phyloP scores from a whole-genome alignment of 2,797 vertebrate species.

The Rhinatrema bivittatum region DNA sequence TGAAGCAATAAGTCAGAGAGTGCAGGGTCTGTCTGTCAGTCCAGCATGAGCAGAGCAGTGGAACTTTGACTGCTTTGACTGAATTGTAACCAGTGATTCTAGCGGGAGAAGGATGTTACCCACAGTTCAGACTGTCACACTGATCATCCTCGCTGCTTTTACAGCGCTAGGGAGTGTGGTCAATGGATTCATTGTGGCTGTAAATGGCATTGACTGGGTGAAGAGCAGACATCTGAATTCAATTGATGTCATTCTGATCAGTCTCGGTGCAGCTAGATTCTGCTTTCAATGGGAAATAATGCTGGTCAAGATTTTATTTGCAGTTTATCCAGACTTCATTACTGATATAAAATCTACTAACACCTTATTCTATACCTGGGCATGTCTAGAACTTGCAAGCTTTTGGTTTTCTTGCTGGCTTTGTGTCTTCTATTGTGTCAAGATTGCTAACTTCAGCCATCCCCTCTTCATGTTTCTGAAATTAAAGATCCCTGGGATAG shows the following conservation, averaged over 20 bases:
- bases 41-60: no score
- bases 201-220: constrained; percentile 32
- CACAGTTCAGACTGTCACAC: neutral
- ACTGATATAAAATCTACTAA: neutral
- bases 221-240: constrained; percentile 29
- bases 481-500: constrained; percentile 16
- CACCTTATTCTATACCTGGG: neutral
- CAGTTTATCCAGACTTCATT: constrained; percentile 4
- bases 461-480: neutral
- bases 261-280: constrained; percentile 34
- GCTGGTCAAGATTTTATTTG: neutral
- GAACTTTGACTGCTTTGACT: no score
- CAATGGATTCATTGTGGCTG: constrained; percentile 37
- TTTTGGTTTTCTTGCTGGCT: constrained; percentile 6
- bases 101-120: neutral
- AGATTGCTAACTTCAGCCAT: neutral
- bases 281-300: constrained; percentile 20
- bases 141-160: neutral
- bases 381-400: neutral
- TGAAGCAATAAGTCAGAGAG: no score
- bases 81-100: no score
- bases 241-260: constrained; percentile 32
- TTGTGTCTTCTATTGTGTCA: rapidly evolving
- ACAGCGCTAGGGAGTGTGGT: constrained; percentile 16
- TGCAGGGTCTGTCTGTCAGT: no score